Conservation (phyloP, 2,888 invertebrate species). For the Patella ulyssiponensis region DNA sequence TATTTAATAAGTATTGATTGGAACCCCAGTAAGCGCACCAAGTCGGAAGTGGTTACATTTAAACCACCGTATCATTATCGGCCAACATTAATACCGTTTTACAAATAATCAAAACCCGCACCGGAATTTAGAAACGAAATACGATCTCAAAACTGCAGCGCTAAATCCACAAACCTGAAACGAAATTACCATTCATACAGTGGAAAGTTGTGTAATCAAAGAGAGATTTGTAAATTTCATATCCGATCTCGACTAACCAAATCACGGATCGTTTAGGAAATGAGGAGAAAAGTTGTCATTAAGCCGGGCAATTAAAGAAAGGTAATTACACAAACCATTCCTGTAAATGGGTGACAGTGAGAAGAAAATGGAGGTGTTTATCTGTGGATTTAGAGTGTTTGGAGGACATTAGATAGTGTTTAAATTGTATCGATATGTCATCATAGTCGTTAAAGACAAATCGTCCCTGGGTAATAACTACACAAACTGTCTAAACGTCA, state of each 20-base stretch:
- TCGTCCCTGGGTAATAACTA: not conserved
- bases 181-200: too few species aligned
- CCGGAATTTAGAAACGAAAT: conserved; percentile 3
- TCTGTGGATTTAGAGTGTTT: not conserved
- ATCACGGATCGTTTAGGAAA: too few species aligned
- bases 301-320: too few species aligned
- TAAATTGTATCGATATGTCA: conserved; percentile 12
- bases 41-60: conserved; percentile 10
- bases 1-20: not conserved
- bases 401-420: conserved; percentile 5
- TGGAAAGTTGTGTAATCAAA: too few species aligned
- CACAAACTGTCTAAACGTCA: too few species aligned
- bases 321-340: too few species aligned
- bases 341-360: conserved; percentile 1
- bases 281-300: too few species aligned
- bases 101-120: not conserved
- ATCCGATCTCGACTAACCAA: too few species aligned
- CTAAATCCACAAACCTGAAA: too few species aligned
- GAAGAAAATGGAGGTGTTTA: conserved; percentile 3
- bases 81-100: not conserved
- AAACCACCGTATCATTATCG: not conserved
- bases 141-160: too few species aligned
- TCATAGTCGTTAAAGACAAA: not conserved
- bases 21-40: not conserved
- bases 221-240: too few species aligned